A percentile compares a stretch with the other conserved stretches of the same genome.
Evolutionary conservation across 2,113 vertebrate genomes (phyloP).

Genomic region (Synodontis membranacea): DNA sequence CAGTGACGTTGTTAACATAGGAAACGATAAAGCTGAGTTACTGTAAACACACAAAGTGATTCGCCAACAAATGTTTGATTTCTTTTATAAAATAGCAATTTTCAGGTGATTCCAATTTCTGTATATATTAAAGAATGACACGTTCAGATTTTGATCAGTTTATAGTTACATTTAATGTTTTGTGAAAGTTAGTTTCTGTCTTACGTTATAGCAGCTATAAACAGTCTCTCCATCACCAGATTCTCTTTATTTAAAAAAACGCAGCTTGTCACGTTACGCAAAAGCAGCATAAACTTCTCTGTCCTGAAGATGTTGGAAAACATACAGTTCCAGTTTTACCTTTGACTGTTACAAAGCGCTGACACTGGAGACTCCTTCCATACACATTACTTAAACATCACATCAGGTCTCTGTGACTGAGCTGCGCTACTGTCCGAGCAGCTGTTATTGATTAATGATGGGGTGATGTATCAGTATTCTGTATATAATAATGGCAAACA

Average conservation of each 20-base stretch:
- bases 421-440: not conserved
- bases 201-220: not conserved
- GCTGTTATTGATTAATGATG: not conserved
- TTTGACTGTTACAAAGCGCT: too few relatives aligned
- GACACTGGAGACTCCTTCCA: constrained; percentile 2
- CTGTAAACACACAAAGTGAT: not conserved
- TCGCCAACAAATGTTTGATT: not conserved
- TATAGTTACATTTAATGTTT: not conserved
- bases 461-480: not conserved
- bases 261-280: too few relatives aligned
- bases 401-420: not conserved
- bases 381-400: too few relatives aligned
- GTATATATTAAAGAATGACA: not conserved
- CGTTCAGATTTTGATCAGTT: not conserved
- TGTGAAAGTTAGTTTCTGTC: too few relatives aligned
- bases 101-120: not conserved
- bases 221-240: not conserved
- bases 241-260: too few relatives aligned
- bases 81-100: not conserved
- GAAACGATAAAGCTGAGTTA: not conserved
- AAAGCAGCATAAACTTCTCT: too few relatives aligned
- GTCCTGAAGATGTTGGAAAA: too few relatives aligned
- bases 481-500: not conserved
- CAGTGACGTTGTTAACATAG: too few relatives aligned
- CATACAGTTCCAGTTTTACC: not conserved